Evolutionary conservation across 2,888 invertebrate species (phyloP).

Genomic region (Eristalis intricaria): DNA sequence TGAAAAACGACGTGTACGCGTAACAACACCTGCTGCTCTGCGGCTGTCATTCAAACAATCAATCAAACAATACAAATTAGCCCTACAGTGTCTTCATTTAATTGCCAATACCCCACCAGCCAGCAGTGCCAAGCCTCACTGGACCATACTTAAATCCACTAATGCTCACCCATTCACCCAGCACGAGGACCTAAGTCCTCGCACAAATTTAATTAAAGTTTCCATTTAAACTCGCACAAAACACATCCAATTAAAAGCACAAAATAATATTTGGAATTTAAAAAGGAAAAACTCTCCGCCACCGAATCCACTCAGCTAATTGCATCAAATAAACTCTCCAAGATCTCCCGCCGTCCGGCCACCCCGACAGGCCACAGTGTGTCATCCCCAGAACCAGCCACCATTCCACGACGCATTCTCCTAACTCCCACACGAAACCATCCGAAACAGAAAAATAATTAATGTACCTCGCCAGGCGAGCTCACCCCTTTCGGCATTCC

Average conservation of each 20-base stretch:
- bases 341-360: slow-evolving; percentile 35
- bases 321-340: slow-evolving; percentile 64
- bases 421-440: slow-evolving; percentile 28
- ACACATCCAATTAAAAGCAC: slow-evolving; percentile 37
- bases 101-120: slow-evolving; percentile 19
- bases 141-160: not conserved
- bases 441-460: slow-evolving; percentile 66
- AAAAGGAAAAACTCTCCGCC: not conserved
- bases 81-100: slow-evolving; percentile 28
- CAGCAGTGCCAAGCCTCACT: not conserved
- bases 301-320: slow-evolving; percentile 68
- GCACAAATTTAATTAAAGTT: slow-evolving; percentile 57
- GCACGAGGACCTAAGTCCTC: not conserved
- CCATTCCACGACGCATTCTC: not conserved
- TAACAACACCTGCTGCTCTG: not conserved
- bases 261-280: slow-evolving; percentile 52
- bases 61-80: slow-evolving; percentile 43
- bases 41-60: slow-evolving; percentile 23
- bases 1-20: not conserved
- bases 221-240: slow-evolving; percentile 26
- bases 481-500: slow-evolving; percentile 20
- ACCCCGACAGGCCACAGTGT: not conserved
- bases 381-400: not conserved
- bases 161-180: not conserved
- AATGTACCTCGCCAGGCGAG: slow-evolving; percentile 45